phyloP scores from a whole-genome alignment of 2,888 invertebrate species.

The Operophtera brumata region DNA sequence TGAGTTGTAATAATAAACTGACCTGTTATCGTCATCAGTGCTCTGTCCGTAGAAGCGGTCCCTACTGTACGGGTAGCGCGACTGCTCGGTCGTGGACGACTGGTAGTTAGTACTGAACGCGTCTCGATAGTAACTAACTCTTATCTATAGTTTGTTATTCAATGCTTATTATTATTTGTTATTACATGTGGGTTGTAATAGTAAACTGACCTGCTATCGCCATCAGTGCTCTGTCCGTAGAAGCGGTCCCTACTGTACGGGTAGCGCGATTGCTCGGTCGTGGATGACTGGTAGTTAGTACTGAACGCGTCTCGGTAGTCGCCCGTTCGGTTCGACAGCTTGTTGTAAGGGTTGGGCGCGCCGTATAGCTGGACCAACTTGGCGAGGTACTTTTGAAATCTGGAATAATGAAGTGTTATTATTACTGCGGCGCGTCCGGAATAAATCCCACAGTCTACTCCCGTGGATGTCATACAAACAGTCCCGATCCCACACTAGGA shows the following conservation, averaged over 20 bases:
- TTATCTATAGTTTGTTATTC: conserved; percentile 54
- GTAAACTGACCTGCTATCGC: conserved; percentile 37
- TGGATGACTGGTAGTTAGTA: conserved; percentile 44
- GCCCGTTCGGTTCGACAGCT: conserved; percentile 51
- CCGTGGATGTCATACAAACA: no score
- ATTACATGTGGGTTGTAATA: background rate
- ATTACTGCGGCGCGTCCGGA: no score
- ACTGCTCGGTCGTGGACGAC: conserved; percentile 52
- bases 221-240: conserved; percentile 34
- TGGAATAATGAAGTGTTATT: conserved; percentile 32
- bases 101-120: conserved; percentile 49
- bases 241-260: conserved; percentile 48
- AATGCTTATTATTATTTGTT: no score
- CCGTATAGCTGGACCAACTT: conserved; percentile 82
- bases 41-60: conserved; percentile 39
- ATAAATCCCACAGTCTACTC: no score
- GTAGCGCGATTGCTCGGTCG: conserved; percentile 51
- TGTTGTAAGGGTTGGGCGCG: conserved; percentile 61
- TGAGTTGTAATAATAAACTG: conserved; percentile 22
- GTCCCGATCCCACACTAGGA: no score
- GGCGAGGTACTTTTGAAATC: conserved; percentile 84
- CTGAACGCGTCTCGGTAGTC: conserved; percentile 53
- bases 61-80: conserved; percentile 48
- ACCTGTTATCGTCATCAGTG: conserved; percentile 41
- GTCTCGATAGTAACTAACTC: conserved; percentile 48